Evolutionary conservation across 1,140 invertebrate genomes (phyloP), one percentile per base, ranked within the genome.

Genomic region (fruit fly (Drosophila melanogaster)): DNA sequence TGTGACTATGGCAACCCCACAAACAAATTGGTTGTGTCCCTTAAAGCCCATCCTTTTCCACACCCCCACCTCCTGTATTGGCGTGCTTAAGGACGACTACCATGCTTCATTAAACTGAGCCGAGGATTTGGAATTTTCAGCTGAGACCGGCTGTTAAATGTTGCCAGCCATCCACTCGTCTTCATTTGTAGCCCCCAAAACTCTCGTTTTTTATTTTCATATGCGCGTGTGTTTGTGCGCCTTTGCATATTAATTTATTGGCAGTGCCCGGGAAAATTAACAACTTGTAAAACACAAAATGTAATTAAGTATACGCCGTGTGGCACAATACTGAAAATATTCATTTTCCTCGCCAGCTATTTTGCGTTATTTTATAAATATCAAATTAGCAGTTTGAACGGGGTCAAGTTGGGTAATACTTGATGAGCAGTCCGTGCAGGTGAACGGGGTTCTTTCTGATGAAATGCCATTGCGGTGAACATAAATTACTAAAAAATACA

Each of bases 281-380:
- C 53, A 59, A 77, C 44, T 77, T 70, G 65, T 80, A 71, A 69
- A 86, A 81, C 81, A 78, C 61, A 75, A 78, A 72, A 87, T 79
- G 78, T 77, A 86, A 86, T 86, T 86, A 86, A 86, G 83, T 72
- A 87, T 81, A 72, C 75, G 56, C 35, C 83, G 72, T 83, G 84
- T 87, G 57, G 44, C 71, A 49, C 54, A 44, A 62, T 57, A 30
- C 53, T 8, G 8, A 53, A 66, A 59, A 37, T 19, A 49, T 73
- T 55, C 41, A 51, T 38, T 58, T 51, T 55, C 49, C 38, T 37
- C 41, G 12, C 40, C 24, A 33, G 49, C 35, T 30, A 54, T 58
- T 55, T 55, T 53, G 59, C 37, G 19, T 22, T 46, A 59, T 60
- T 65, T 50, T 81, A 49, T 51, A 60, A 81, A 81, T 67, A 80